Conservation (phyloP, 2,797 vertebrate genomes). For the Hozukius guyotensis region DNA sequence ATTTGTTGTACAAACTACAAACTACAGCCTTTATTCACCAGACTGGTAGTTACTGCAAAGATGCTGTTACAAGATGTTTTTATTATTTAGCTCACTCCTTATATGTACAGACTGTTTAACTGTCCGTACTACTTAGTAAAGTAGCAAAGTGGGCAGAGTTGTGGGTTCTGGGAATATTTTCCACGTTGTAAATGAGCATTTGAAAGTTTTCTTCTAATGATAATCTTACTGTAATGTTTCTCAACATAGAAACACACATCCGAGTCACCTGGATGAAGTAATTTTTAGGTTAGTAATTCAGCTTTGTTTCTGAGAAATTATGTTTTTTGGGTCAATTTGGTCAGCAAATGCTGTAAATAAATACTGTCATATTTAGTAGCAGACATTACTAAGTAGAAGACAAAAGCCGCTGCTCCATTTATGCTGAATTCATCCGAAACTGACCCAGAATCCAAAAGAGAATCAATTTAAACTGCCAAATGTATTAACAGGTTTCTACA, state of each 20-base stretch:
- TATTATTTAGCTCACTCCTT: not conserved
- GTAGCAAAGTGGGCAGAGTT: not conserved
- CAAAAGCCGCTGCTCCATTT: not conserved
- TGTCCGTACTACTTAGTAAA: not conserved
- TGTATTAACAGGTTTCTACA: not conserved
- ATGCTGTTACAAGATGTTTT: not conserved
- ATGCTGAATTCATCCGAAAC: not conserved
- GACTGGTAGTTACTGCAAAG: not conserved
- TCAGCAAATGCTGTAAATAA: not conserved
- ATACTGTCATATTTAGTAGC: not conserved
- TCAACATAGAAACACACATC: not conserved
- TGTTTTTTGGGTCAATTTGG: not conserved
- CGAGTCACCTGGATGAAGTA: not conserved
- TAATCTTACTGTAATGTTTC: not conserved
- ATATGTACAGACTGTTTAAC: not conserved
- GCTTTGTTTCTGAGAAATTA: not conserved
- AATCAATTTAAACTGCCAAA: not conserved
- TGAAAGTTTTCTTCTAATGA: not conserved
- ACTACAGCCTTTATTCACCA: conserved; percentile 1
- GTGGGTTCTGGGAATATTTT: not conserved
- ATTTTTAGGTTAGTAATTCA: not conserved
- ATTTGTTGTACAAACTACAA: not conserved
- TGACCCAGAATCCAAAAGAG: not conserved
- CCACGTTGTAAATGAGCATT: not conserved
- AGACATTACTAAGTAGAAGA: not conserved